These are phyloP conservation scores for Aricia artaxerxes DNA, from an alignment of 2,888 invertebrate genomes.

Conservation along the genomic window DNA sequence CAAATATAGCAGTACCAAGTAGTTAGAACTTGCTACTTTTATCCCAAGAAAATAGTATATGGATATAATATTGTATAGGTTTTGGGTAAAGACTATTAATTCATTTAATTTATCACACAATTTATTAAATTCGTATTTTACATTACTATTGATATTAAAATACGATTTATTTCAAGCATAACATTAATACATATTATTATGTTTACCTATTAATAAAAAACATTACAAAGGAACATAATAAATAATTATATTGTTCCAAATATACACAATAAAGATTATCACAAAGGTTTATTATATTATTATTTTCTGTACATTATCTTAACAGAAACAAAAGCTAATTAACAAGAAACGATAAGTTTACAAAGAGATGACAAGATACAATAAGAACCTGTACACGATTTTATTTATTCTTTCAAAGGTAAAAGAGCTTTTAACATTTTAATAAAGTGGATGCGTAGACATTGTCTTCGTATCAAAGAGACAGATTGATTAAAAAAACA, in stretches of 20 bases:
- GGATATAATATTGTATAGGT: no score
- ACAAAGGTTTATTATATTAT: not conserved
- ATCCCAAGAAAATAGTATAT: no score
- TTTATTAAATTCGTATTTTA: no score
- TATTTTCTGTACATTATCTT: conserved; percentile 5
- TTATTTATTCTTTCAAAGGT: conserved; percentile 2
- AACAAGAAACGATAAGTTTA: conserved; percentile 15
- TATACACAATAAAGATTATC: not conserved
- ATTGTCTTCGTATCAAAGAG: not conserved
- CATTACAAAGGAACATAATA: not conserved
- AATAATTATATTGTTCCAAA: not conserved
- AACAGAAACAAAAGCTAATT: conserved; percentile 14
- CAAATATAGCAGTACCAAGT: no score
- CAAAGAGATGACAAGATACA: conserved; percentile 20
- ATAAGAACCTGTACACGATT: not conserved
- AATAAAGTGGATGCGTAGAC: not conserved
- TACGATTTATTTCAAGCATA: not conserved
- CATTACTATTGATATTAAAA: no score
- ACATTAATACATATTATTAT: not conserved
- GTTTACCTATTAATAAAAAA: not conserved
- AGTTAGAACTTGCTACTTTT: no score
- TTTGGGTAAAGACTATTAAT: no score
- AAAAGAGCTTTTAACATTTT: not conserved
- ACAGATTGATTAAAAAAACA: not conserved
- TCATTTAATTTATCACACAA: no score